Percentiles rank a stretch among this genome's conserved stretches.
phyloP scores from a whole-genome alignment of 2,888 invertebrate species.

The Noctua pronuba region DNA sequence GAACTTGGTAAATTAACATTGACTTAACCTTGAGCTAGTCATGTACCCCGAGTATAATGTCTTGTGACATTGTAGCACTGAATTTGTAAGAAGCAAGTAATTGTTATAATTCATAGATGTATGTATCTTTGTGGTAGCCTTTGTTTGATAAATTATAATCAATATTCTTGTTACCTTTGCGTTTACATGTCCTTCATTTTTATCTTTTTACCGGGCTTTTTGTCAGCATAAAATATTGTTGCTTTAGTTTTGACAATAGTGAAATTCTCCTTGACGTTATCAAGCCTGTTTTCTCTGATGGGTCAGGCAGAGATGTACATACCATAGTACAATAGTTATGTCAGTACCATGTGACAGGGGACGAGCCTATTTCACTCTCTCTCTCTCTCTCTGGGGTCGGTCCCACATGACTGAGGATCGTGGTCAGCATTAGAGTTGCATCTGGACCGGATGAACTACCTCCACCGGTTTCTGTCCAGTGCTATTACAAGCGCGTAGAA shows the following conservation, averaged over 20 bases:
- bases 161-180: background rate
- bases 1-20: slow-evolving; percentile 40
- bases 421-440: too few species aligned
- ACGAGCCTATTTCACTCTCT: background rate
- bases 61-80: background rate
- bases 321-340: background rate
- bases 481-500: too few species aligned
- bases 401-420: too few species aligned
- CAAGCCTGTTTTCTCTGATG: background rate
- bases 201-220: background rate
- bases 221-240: too few species aligned
- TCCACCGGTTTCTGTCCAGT: too few species aligned
- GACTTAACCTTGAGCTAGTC: slow-evolving; percentile 38
- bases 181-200: background rate
- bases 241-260: background rate
- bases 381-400: too few species aligned
- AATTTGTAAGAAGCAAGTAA: slow-evolving; percentile 13
- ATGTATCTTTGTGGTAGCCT: background rate
- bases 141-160: background rate
- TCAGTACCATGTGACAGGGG: background rate
- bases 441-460: too few species aligned
- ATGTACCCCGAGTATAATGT: slow-evolving; percentile 10
- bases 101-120: slow-evolving; percentile 7
- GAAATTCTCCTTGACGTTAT: background rate
- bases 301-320: background rate